Base-by-base conservation (phyloP, 2,888 invertebrate species). In the Euplagia quadripunctaria region DNA sequence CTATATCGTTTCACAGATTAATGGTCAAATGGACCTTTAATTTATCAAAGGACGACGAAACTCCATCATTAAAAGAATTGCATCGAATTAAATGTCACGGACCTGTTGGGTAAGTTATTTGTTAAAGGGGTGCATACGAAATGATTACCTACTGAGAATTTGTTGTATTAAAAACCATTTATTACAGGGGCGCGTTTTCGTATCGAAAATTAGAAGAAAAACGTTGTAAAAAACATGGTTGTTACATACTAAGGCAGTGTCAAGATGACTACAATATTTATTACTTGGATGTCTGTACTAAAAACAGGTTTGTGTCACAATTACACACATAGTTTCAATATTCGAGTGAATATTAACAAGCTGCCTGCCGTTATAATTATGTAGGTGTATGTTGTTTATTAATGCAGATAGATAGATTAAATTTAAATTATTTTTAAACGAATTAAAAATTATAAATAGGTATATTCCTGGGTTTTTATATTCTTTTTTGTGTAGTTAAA, bases 21-120 rank as follows among this genome's bases (percentile, higher is more conserved):
- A 97, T 97, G 87, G 97, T 97, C 65, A 99, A 98, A 93, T 99
- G 98, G 98, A 98, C 98, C 61, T 98, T 98, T 88, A 98, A 98
- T 94, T 96, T 99, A 77, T 99, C 98, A 88, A 97, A 97, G 88
- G 97, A 98, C 85, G 97, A 98, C 72, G 96, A 97, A 73, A 98
- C 98, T 0, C 99, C 98, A 7, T 98, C 98, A 7, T 93, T 99
- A 74, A 96, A 97, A 85, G 97, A 96, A 85, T 92, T 99, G 41
- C 97, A 97, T 81, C 94, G 96, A 78, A 95, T 97, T 85, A 98
- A 98, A 92, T 98, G 98, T 87, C 99, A 99, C 92, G 99, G 99
- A 41, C 99, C 99, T 70, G 97, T 99, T 71, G 98, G 98, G 98
- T 98, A 96, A 96, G 96, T 87, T 20, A 6, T 31, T 12, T 58